phyloP scores from a whole-genome alignment of 1,140 invertebrate species.

The Zaprionus vittiger region DNA sequence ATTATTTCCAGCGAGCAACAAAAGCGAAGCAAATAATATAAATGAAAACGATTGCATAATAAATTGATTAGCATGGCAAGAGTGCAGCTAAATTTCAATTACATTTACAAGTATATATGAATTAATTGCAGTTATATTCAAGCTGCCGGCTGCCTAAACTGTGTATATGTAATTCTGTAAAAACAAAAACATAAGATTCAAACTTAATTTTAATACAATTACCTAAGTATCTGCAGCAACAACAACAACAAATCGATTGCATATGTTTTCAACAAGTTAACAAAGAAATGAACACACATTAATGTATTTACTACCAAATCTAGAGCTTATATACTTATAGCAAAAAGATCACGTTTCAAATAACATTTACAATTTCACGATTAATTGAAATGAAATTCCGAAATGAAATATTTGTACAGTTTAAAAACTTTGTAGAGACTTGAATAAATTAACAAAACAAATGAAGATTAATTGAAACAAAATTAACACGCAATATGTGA shows the following conservation, averaged over 20 bases:
- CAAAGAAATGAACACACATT: slow-evolving; percentile 52
- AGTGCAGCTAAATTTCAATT: slow-evolving; percentile 39
- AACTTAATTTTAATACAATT: slow-evolving; percentile 58
- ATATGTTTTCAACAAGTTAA: slow-evolving; percentile 15
- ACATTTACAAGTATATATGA: not conserved
- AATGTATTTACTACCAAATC: slow-evolving; percentile 78
- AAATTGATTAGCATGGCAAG: slow-evolving; percentile 34
- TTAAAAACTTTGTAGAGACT: slow-evolving; percentile 55
- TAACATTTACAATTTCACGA: slow-evolving; percentile 46
- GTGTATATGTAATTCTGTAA: slow-evolving; percentile 74
- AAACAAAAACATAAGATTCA: slow-evolving; percentile 62
- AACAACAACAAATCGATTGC: slow-evolving; percentile 3
- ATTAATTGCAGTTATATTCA: slow-evolving; percentile 52
- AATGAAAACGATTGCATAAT: slow-evolving; percentile 20
- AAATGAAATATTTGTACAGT: slow-evolving; percentile 67
- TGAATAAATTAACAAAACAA: slow-evolving; percentile 21
- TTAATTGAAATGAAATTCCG: slow-evolving; percentile 56
- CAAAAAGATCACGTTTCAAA: slow-evolving; percentile 36
- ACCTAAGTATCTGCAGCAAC: slow-evolving; percentile 44
- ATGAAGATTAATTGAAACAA: slow-evolving; percentile 45
- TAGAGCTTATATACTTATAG: slow-evolving; percentile 70
- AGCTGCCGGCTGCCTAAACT: slow-evolving; percentile 49
- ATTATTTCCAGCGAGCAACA: slow-evolving; percentile 43
- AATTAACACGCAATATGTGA: slow-evolving; percentile 30
- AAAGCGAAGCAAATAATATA: slow-evolving; percentile 28